phyloP scores from a whole-genome alignment of 2,888 invertebrate species.

The Orchestes rusci region DNA sequence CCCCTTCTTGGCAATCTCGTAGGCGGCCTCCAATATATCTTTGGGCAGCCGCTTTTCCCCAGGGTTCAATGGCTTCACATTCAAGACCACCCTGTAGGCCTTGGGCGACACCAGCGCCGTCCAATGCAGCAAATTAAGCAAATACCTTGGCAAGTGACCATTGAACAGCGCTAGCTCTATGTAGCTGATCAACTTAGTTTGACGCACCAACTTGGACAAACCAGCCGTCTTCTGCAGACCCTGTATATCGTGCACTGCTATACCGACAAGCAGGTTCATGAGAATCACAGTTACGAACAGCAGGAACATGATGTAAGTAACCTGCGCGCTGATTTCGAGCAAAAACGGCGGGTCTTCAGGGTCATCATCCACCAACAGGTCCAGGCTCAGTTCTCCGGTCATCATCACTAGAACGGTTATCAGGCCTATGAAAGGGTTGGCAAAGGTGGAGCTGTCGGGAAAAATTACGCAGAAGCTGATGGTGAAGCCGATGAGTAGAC shows the following conservation, averaged over 20 bases:
- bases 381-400: conserved; percentile 78
- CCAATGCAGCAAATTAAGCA: conserved; percentile 67
- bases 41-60: conserved; percentile 73
- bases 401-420: conserved; percentile 84
- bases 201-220: conserved; percentile 72
- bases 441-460: conserved; percentile 72
- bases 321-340: conserved; percentile 72
- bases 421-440: conserved; percentile 77
- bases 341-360: conserved; percentile 69
- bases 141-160: conserved; percentile 67
- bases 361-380: conserved; percentile 66
- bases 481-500: conserved; percentile 77
- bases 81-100: conserved; percentile 72
- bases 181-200: conserved; percentile 80
- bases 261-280: conserved; percentile 80
- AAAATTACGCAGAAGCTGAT: conserved; percentile 85
- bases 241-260: conserved; percentile 82
- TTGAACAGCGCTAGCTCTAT: conserved; percentile 76
- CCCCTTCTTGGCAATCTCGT: conserved; percentile 71
- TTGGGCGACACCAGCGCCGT: conserved; percentile 75
- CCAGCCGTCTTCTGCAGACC: conserved; percentile 80
- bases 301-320: conserved; percentile 72
- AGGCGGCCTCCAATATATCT: conserved; percentile 72
- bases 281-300: conserved; percentile 79
- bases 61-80: conserved; percentile 77